Evolutionary conservation across 1,140 invertebrate genomes (phyloP), one percentile per base, ranked within the genome.

Genomic region (Kradibia gibbosae): DNA sequence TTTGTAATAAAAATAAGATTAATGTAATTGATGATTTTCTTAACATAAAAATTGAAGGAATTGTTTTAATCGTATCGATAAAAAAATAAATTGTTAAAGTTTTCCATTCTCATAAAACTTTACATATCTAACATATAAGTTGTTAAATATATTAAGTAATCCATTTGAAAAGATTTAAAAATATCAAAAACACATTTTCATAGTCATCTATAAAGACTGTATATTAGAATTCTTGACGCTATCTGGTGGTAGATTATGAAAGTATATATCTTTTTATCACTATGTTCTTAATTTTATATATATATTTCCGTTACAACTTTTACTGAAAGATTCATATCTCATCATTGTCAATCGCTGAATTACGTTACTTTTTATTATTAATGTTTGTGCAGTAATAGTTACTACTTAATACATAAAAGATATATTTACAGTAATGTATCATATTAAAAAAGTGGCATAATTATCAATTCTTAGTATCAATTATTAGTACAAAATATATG

Each of bases 181-280:
- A 45, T 45, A 45, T 48, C 45, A 48, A 48, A 48, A 48, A 48
- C 13, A 62, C 2, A 34, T 31, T 2, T 3, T 36, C 31, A 36
- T 65, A 17, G 36, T 36, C 11, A 60, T 60, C 20, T 31, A 11
- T n/a, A 13, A 31, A 28, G 20, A n/a, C 3, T 65, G 22, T 65
- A 36, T 39, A 1, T 39, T 36, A 50, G 15, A n/a, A 53, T 31
- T 74, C 42, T 1, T 55, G n/a, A 55, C 50, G 73, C 73, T 39
- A 25, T 75, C 73, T 75, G 72, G 72, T 74, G 72, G 50, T 34
- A 31, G 22, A 34, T 31, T 36, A 17, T 8, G 0, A 67, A 67
- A 67, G 20, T 36, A 39, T n/a, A 15, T 1, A 39, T 0, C 7
- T 3, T 65, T 39, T 0, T 1, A 22, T 10, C 11, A 17, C 11